These are phyloP conservation scores for Argyresthia albistria DNA, from an alignment of 2,888 invertebrate genomes.

Conservation along the genomic window DNA sequence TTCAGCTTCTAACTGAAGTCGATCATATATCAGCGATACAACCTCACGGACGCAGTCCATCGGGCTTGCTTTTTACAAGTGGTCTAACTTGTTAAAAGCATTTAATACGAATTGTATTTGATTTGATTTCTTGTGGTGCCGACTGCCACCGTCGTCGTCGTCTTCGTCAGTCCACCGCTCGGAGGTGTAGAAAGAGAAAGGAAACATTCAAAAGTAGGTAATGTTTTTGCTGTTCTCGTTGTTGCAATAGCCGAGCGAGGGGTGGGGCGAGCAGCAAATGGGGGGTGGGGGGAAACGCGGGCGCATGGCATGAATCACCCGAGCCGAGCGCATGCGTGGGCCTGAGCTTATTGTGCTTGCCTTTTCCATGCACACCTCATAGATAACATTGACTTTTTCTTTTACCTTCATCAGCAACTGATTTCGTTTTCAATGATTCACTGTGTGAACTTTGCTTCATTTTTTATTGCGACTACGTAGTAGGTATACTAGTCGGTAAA, in stretches of 20 bases:
- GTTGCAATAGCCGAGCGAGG: conserved; percentile 28
- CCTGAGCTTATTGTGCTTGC: conserved; percentile 45
- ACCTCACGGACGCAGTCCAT: background rate
- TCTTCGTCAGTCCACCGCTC: conserved; percentile 25
- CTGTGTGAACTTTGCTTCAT: background rate
- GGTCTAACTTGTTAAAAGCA: conserved; percentile 2
- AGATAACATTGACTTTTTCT: conserved; percentile 50
- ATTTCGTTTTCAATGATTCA: conserved; percentile 12
- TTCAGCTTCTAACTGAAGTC: background rate
- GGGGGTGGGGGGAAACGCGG: conserved; percentile 15
- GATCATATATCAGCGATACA: background rate
- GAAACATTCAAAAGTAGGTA: conserved; percentile 70
- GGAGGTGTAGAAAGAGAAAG: conserved; percentile 69
- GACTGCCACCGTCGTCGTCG: conserved; percentile 46
- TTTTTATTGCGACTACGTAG: too few species aligned
- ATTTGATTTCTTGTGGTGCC: conserved; percentile 5
- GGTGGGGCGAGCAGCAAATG: too few species aligned
- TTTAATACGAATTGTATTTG: background rate
- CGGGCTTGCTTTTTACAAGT: background rate
- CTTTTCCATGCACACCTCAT: conserved; percentile 39
- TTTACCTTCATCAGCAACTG: conserved; percentile 26
- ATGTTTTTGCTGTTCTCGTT: conserved; percentile 64
- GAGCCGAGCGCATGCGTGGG: conserved; percentile 47
- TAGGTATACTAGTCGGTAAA: too few species aligned
- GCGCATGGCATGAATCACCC: conserved; percentile 49